Conservation (phyloP, 2,888 invertebrate species). For the Prostheceraeus crozeri region DNA sequence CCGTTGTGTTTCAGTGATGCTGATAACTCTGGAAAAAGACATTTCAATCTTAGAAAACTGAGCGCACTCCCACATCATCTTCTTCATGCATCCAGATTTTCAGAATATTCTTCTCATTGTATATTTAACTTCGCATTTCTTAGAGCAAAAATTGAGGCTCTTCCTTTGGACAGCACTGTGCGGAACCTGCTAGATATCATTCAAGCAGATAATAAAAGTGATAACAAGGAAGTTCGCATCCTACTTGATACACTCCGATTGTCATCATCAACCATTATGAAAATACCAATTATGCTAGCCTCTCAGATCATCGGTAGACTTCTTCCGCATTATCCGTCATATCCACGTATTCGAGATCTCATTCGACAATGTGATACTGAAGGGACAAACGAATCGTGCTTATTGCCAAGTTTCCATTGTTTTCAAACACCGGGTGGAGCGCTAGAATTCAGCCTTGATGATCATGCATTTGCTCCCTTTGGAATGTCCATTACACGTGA, state of each 20-base stretch:
- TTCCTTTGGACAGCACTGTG: conserved; percentile 87
- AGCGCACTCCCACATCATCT: conserved; percentile 84
- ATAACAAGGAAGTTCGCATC: too few relatives aligned
- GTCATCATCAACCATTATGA: conserved; percentile 82
- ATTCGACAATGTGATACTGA: conserved; percentile 80
- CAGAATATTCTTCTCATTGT: conserved; percentile 80
- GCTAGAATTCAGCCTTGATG: conserved; percentile 90
- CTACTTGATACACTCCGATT: conserved; percentile 62
- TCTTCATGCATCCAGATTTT: conserved; percentile 78
- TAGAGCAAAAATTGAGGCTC: conserved; percentile 86
- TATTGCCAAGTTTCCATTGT: conserved; percentile 87
- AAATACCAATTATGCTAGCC: conserved; percentile 90
- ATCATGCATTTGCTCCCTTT: conserved; percentile 79
- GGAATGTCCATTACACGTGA: conserved; percentile 58
- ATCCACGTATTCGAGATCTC: conserved; percentile 73
- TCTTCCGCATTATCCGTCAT: conserved; percentile 80
- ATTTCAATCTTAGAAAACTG: conserved; percentile 89
- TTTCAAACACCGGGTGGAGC: conserved; percentile 97
- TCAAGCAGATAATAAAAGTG: conserved; percentile 52
- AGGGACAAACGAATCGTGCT: conserved; percentile 77
- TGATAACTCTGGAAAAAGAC: conserved; percentile 66
- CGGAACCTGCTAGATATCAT: conserved; percentile 70
- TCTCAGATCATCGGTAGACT: conserved; percentile 77
- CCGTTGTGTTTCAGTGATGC: conserved; percentile 79
- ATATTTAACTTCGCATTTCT: conserved; percentile 96